A percentile compares a stretch with the other conserved stretches of the same genome.
Conservation (phyloP, 2,888 invertebrate species). For the Ramazzottius varieornatus region DNA sequence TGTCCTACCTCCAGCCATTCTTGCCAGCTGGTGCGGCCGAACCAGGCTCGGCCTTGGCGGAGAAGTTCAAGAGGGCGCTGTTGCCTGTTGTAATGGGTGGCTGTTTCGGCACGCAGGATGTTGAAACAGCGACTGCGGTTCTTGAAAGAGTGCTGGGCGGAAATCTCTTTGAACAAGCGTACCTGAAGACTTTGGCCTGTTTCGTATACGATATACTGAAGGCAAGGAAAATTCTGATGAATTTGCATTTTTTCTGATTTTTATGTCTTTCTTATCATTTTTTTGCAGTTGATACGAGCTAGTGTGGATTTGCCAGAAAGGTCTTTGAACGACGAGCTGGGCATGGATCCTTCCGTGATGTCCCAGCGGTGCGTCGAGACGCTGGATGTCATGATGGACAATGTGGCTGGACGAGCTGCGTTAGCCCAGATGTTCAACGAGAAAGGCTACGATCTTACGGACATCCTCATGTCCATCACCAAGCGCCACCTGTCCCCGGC, state of each 20-base stretch:
- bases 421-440: neutral
- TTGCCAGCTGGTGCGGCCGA: too few species aligned
- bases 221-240: too few species aligned
- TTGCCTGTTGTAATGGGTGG: neutral
- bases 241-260: too few species aligned
- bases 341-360: neutral
- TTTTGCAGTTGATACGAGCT: too few species aligned
- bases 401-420: neutral
- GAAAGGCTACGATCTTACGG: neutral
- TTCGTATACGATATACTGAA: too few species aligned
- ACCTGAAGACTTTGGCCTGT: neutral
- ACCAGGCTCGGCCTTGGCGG: too few species aligned
- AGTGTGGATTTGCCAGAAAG: too few species aligned
- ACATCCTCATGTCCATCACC: neutral
- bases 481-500: neutral
- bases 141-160: neutral
- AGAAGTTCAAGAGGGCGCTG: too few species aligned
- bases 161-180: neutral
- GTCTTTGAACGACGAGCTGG: neutral
- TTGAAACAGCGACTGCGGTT: neutral
- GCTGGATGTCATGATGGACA: neutral
- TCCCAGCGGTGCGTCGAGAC: neutral
- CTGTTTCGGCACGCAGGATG: neutral
- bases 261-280: too few species aligned
- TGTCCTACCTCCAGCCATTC: neutral